Conservation (phyloP, 2,113 vertebrate genomes). For the Cryptomyrus ogoouensis region DNA sequence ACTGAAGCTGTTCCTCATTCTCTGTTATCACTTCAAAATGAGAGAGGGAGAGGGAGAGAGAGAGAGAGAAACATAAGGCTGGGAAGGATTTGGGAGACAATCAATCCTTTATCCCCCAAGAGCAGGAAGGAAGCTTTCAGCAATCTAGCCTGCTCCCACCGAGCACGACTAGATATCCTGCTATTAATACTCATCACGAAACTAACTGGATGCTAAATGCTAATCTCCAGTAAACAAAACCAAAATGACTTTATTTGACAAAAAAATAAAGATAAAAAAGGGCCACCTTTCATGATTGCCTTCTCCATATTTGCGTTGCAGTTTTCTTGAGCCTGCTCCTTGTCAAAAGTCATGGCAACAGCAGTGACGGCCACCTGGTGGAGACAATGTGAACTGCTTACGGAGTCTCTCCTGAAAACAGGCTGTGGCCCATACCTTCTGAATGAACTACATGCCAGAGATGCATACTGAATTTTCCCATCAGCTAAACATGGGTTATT, state of each 20-base stretch:
- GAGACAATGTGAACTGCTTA: slow-evolving; percentile 10
- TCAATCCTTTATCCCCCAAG: background rate
- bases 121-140: background rate
- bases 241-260: background rate
- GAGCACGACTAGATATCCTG: background rate
- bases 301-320: slow-evolving; percentile 64
- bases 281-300: slow-evolving; percentile 74
- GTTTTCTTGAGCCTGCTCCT: slow-evolving; percentile 76
- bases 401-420: background rate
- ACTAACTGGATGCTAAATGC: background rate
- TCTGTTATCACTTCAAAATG: slow-evolving; percentile 68
- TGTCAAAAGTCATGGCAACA: slow-evolving; percentile 92
- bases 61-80: background rate
- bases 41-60: slow-evolving; percentile 20
- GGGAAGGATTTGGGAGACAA: background rate
- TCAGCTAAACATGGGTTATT: background rate
- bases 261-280: background rate
- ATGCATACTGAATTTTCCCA: background rate
- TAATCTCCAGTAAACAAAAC: background rate
- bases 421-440: background rate
- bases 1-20: slow-evolving; percentile 90
- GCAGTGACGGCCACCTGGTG: slow-evolving; percentile 88
- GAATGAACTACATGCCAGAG: background rate
- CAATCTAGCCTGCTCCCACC: background rate
- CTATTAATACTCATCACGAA: background rate